These are phyloP conservation scores for Coenonympha glycerion DNA, from an alignment of 2,888 invertebrate species.

Conservation along the genomic window DNA sequence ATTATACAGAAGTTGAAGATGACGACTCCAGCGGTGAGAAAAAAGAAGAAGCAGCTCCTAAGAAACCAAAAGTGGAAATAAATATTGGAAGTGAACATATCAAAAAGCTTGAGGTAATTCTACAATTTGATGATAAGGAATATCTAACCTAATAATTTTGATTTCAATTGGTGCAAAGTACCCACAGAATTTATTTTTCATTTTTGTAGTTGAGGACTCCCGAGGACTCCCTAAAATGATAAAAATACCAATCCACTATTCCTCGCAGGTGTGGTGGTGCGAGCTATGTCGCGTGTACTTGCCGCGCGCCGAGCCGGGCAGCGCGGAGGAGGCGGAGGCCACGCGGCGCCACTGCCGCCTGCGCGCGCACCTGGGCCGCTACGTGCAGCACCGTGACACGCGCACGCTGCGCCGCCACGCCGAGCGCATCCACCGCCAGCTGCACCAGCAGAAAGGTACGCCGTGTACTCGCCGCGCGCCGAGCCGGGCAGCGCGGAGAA, in stretches of 20 bases:
- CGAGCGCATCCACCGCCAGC: constrained; percentile 79
- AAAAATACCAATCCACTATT: not conserved
- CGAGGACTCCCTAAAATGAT: no score
- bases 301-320: constrained; percentile 71
- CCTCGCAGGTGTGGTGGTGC: constrained; percentile 78
- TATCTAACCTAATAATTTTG: no score
- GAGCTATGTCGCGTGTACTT: constrained; percentile 86
- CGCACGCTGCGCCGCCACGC: constrained; percentile 83
- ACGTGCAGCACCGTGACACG: constrained; percentile 85
- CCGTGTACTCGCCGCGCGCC: constrained; percentile 70
- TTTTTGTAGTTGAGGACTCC: no score
- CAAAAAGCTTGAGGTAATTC: constrained; percentile 83
- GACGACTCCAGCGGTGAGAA: constrained; percentile 77
- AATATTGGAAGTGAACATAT: constrained; percentile 86
- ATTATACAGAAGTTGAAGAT: constrained; percentile 70
- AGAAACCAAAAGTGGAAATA: constrained; percentile 79
- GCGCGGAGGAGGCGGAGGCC: constrained; percentile 74
- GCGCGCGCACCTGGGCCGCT: constrained; percentile 84
- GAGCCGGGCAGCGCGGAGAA: constrained; percentile 65
- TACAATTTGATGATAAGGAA: no score
- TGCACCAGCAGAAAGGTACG: constrained; percentile 66
- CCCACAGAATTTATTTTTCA: no score
- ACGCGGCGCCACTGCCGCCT: constrained; percentile 84
- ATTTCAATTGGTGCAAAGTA: no score
- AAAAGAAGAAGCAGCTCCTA: constrained; percentile 67